Evolutionary conservation across 2,888 invertebrate genomes (phyloP).

Genomic region (Creontiades dilutus): DNA sequence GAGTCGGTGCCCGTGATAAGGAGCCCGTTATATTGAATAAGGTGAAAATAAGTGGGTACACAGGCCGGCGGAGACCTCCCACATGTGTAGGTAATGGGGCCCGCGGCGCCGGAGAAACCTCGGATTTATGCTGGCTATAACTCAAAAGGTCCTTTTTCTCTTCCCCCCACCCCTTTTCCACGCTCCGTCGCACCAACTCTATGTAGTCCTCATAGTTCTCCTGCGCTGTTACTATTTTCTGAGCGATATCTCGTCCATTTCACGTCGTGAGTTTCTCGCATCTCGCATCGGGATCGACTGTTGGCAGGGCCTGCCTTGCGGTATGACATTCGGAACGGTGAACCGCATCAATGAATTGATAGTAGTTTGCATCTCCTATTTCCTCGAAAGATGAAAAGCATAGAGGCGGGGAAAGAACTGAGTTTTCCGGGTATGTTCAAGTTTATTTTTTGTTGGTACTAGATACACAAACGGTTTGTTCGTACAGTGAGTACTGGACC

Average conservation of each 20-base stretch:
- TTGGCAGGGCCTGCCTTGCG: no score
- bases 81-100: conserved; percentile 22
- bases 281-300: no score
- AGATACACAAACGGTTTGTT: no score
- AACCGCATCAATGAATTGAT: no score
- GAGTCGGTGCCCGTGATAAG: neutral
- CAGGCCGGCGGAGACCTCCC: neutral
- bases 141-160: conserved; percentile 19
- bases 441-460: no score
- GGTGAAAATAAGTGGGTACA: conserved; percentile 30
- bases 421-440: no score
- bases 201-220: neutral
- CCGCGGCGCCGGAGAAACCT: neutral
- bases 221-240: neutral
- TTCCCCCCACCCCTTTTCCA: neutral
- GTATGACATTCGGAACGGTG: no score
- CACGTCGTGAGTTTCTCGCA: neutral
- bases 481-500: no score
- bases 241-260: conserved; percentile 3
- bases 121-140: conserved; percentile 16
- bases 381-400: no score
- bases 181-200: neutral
- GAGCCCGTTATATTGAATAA: conserved; percentile 7
- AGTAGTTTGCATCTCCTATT: no score
- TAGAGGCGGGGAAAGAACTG: no score